Evolutionary conservation across 2,797 vertebrate genomes (phyloP), one percentile per base, ranked within the genome.

Genomic region (Ctenochaetus hawaiiensis): DNA sequence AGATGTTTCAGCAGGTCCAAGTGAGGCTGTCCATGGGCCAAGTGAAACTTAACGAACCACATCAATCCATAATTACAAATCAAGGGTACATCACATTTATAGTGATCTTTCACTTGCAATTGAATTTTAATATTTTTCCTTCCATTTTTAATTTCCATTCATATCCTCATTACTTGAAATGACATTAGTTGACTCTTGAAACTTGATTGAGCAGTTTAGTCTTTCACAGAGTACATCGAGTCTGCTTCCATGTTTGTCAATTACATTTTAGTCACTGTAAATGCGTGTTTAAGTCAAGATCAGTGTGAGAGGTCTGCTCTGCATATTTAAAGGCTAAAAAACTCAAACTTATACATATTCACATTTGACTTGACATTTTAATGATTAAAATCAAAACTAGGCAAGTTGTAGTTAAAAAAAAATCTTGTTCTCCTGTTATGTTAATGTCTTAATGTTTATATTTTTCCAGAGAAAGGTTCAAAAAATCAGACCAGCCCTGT

Each of bases 1-100:
- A 16, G 0, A 75, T 58, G 72, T 60, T 67, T 78, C 76, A 63
- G 71, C 54, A 78, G 70, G 58, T 75, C 65, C 37, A 23, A 23
- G 44, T 17, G 18, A 18, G 45, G 18, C 23, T 8, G 57, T 51
- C 20, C 18, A 1, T 4, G 7, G 48, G 14, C 30, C 37, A 14
- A 18, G 18, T n/a, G n/a, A 14, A 41, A 30, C 45, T 14, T n/a
- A 1, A 57, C 70, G 56, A 53, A 71, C 41, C 26, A n/a, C 14
- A 41, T n/a, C 6, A 45, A 6, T 37, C 8, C 37, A 44, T 17
- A 17, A 48, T 18, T 57, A 63, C 51, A 75, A 54, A 49, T 16
- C 45, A 54, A 2, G 12, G 37, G 17, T 2, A 37, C 30, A 48
- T 44, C 3, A 8, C 44, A 11, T 37, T 52, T 67, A 44, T 14